These are phyloP conservation scores for Aphidoletes aphidimyza DNA, from an alignment of 2,888 invertebrate genomes.

Conservation along the genomic window DNA sequence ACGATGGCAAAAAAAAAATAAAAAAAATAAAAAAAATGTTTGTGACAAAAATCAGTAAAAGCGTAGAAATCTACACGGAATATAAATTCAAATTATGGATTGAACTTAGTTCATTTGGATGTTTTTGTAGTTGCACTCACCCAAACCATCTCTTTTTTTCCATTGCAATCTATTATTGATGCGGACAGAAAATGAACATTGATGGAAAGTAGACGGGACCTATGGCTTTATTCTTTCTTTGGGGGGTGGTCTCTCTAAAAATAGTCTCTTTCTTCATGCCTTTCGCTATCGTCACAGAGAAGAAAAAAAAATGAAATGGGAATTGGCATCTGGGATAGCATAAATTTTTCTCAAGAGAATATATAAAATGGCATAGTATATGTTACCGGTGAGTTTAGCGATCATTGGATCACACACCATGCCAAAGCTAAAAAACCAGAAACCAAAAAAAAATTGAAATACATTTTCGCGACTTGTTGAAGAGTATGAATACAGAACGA, in stretches of 20 bases:
- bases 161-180: slow-evolving; percentile 15
- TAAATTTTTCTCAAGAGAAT: slow-evolving; percentile 44
- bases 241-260: too few species aligned
- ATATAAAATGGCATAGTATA: background rate
- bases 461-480: background rate
- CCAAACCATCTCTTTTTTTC: background rate
- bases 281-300: background rate
- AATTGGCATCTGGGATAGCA: slow-evolving; percentile 29
- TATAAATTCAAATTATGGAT: slow-evolving; percentile 33
- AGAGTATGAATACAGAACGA: background rate
- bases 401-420: background rate
- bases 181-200: background rate
- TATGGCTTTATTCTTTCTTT: too few species aligned
- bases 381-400: background rate
- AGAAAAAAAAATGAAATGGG: slow-evolving; percentile 11
- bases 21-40: background rate
- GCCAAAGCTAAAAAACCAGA: too few species aligned
- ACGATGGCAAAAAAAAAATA: too few species aligned
- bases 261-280: too few species aligned
- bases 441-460: too few species aligned
- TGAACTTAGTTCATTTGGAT: slow-evolving; percentile 41
- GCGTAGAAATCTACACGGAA: background rate
- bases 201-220: too few species aligned
- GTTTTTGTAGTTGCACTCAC: slow-evolving; percentile 38
- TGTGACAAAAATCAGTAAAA: background rate